Evolutionary conservation across 2,888 invertebrate species (phyloP), one percentile per base, ranked within the genome.

Genomic region (Chrysopilus asiliformis): DNA sequence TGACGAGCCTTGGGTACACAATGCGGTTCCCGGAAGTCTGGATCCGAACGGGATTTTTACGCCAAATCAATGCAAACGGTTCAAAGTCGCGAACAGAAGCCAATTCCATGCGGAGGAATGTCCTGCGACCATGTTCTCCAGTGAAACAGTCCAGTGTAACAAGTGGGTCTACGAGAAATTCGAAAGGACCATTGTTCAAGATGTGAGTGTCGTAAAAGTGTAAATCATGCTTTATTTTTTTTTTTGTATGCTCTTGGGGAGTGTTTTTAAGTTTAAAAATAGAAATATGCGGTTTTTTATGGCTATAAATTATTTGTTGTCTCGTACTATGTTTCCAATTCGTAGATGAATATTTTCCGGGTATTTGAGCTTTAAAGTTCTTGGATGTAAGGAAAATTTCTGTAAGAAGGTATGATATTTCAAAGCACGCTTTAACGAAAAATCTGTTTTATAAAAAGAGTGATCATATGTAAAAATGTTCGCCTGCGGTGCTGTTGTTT

Each of bases 131-230:
- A 44, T 53, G 19, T 71, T 70, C 45, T 53, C 55, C 7, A 44
- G 53, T 19, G 42, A 53, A 2, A 51, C 53, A 22, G 54, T 64
- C 27, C 53, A 53, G 10, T 74, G 74, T 45, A 47, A 57, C 26
- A 45, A 64, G 26, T 74, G 70, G 67, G 63, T 73, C 2, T 74
- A 65, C 48, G 68, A 68, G 34, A 38, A 52, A 4, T 42, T 55
- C 1, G 71, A 73, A 45, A 52, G 58, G 15, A 69, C 74, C 2
- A 72, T 73, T 43, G 69, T 73, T 1, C 68, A 68, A 47, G 71
- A 74, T 51, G 71, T 71, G 54, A 52, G 50, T 43, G 36, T 36
- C 33, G n/a, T n/a, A n/a, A n/a, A n/a, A n/a, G n/a, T n/a, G n/a
- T n/a, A n/a, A n/a, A 14, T 30, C n/a, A 30, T 25, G 10, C 25